Base-by-base conservation (phyloP, 2,113 vertebrate genomes). In the Anguilla rostrata region DNA sequence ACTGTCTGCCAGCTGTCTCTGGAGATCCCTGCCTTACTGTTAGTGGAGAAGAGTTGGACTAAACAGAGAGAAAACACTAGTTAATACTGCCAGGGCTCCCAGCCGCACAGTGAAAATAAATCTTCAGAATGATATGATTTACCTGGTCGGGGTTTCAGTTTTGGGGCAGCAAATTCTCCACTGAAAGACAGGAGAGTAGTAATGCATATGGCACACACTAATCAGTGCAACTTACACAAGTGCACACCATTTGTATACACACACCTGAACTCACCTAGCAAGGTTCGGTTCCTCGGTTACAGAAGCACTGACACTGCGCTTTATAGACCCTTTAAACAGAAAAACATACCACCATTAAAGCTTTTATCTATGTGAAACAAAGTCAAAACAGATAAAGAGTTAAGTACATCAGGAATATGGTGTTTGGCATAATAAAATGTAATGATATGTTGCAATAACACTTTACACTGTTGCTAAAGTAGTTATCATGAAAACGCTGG, bases 61-160 rank as follows among this genome's bases (percentile, higher is more conserved):
- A 87, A 80, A 81, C 7, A 39, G 34, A 60, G 41, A 63, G 39
- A 43, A 56, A 78, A 78, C 41, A 71, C 63, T n/a, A 26, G 41
- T 49, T 49, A 78, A 71, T 22, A 85, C 14, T 81, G 1, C 78
- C 40, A 75, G 11, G 46, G 39, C 34, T 34, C 92, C 84, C 86
- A 94, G 89, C 88, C 90, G 57, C 92, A 92, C 5, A 88, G 18
- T 90, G 87, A 80, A 91, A 89, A 87, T 5, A 91, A 88, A 92
- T 89, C 89, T 91, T 89, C 92, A 92, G 92, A 92, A 93, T 94
- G 88, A 91, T 75, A 7, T 39, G 22, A 39, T 26, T 89, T 96
- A 97, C 96, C 96, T 96, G 96, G 95, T 91, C 84, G 87, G 26
- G 94, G 71, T 93, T 94, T 97, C 63, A 93, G 93, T 93, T 95